A percentile compares a stretch with the other conserved stretches of the same genome.
These are phyloP conservation scores for Paragorgia papillata DNA, from an alignment of 92 coral and sea anemone genomes.

Conservation along the genomic window DNA sequence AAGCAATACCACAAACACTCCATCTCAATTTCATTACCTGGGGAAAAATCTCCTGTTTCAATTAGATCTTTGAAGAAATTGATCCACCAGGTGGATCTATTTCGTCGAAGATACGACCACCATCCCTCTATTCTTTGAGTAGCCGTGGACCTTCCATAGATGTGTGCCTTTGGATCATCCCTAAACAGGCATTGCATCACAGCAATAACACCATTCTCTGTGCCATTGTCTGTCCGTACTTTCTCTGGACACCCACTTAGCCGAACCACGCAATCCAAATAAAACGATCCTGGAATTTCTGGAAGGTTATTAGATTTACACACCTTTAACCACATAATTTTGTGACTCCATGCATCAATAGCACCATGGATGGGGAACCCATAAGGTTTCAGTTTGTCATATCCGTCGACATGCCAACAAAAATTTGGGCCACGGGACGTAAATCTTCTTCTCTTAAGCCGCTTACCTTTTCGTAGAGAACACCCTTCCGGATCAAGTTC, in stretches of 20 bases:
- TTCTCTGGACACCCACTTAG: constrained; percentile 11
- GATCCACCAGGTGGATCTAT: constrained; percentile 21
- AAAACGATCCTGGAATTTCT: constrained; percentile 10
- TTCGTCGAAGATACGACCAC: constrained; percentile 15
- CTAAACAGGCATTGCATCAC: constrained; percentile 23
- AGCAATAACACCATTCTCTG: constrained; percentile 13
- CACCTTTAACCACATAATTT: constrained; percentile 25
- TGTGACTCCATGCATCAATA: constrained; percentile 17
- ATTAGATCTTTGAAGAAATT: constrained; percentile 9
- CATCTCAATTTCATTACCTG: constrained; percentile 3
- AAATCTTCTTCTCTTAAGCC: constrained; percentile 49
- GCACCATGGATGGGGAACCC: too few species aligned
- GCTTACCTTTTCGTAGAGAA: constrained; percentile 41
- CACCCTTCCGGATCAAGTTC: constrained; percentile 62
- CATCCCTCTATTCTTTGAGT: constrained; percentile 20
- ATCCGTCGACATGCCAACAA: constrained; percentile 47
- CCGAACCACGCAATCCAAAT: not conserved
- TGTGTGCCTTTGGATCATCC: not conserved
- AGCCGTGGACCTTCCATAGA: constrained; percentile 3
- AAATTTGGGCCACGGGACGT: constrained; percentile 46
- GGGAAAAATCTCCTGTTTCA: constrained; percentile 11
- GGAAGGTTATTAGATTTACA: constrained; percentile 15
- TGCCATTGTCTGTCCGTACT: constrained; percentile 26
- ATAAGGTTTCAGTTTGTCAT: too few species aligned
- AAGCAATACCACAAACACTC: constrained; percentile 21